Conservation (phyloP, 1,140 invertebrate genomes). For the Drosophila kohkoa region DNA sequence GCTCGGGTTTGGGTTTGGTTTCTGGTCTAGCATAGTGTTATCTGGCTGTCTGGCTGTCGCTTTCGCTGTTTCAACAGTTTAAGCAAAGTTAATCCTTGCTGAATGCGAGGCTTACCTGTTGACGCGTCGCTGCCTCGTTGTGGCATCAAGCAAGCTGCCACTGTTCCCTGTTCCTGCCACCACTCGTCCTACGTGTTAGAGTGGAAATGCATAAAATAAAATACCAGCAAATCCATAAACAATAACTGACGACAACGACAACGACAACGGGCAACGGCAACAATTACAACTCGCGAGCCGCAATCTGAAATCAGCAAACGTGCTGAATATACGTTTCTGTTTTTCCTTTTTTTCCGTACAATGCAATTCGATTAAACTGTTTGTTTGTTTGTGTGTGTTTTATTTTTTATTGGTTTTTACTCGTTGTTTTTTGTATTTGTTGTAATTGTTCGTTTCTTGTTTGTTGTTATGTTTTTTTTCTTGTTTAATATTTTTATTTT, state of each 20-base stretch:
- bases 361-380: constrained; percentile 48
- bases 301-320: constrained; percentile 24
- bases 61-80: constrained; percentile 70
- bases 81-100: constrained; percentile 77
- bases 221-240: constrained; percentile 68
- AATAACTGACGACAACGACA: constrained; percentile 43
- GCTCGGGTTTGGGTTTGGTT: background rate
- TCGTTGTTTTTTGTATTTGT: constrained; percentile 19
- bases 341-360: constrained; percentile 19
- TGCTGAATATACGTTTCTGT: constrained; percentile 6
- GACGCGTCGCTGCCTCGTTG: constrained; percentile 41
- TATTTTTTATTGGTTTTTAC: constrained; percentile 30
- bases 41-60: constrained; percentile 18
- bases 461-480: background rate
- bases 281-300: constrained; percentile 44
- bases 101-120: constrained; percentile 77
- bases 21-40: constrained; percentile 20
- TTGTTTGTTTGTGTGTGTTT: constrained; percentile 15
- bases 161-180: no score
- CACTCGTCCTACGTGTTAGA: constrained; percentile 61
- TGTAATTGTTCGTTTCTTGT: background rate
- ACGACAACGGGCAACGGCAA: constrained; percentile 9
- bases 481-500: background rate
- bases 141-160: constrained; percentile 7
- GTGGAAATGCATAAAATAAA: constrained; percentile 53